phyloP scores from a whole-genome alignment of 1,140 invertebrate genomes.

The Tetragnatha versicolor region DNA sequence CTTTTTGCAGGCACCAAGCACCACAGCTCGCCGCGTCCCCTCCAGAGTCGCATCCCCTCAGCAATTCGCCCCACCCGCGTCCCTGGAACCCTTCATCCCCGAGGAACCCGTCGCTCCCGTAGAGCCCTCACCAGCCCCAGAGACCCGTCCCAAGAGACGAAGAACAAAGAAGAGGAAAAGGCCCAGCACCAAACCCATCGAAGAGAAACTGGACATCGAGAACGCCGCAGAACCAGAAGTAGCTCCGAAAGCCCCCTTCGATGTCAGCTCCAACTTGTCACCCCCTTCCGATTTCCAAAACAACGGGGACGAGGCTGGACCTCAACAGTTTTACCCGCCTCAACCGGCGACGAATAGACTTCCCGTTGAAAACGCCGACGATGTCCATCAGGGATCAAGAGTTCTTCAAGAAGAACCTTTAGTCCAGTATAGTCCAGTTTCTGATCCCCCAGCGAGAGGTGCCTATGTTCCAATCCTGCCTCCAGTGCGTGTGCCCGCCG shows the following conservation, averaged over 20 bases:
- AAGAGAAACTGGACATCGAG: no score
- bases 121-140: neutral
- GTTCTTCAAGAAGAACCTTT: neutral
- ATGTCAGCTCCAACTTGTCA: neutral
- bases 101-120: conserved; percentile 3
- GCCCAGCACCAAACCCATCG: conserved; percentile 20
- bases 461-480: conserved; percentile 25
- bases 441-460: neutral
- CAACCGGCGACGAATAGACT: conserved; percentile 25
- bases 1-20: neutral
- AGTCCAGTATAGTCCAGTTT: neutral
- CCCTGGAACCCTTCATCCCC: neutral
- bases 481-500: neutral
- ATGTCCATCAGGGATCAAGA: neutral
- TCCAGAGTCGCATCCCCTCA: neutral
- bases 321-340: conserved; percentile 11
- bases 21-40: conserved; percentile 15
- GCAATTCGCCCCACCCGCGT: neutral
- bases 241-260: neutral
- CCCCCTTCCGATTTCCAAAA: neutral
- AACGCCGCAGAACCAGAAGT: neutral
- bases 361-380: conserved; percentile 1
- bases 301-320: neutral
- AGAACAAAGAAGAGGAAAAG: conserved; percentile 29
- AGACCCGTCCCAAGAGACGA: conserved; percentile 3